phyloP scores from a whole-genome alignment of 2,113 vertebrate genomes.

The Pollimyrus isidori region DNA sequence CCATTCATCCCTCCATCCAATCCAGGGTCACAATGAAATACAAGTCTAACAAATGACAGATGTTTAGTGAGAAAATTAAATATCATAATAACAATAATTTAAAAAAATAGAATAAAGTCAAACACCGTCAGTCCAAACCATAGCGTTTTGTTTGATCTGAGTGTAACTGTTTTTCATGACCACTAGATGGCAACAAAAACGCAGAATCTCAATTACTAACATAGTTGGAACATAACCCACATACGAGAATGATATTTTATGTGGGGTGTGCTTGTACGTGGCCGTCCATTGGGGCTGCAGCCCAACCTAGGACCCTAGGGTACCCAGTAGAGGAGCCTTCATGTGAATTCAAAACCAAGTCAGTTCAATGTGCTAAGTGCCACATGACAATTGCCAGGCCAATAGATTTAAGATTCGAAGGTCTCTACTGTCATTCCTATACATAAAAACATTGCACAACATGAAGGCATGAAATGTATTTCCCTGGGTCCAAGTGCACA shows the following conservation, averaged over 20 bases:
- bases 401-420: background rate
- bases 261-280: background rate
- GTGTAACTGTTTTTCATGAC: background rate
- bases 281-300: background rate
- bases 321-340: background rate
- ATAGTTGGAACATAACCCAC: background rate
- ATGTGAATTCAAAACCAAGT: background rate
- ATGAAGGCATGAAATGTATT: background rate
- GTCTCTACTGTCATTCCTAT: background rate
- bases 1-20: background rate
- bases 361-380: background rate
- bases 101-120: background rate
- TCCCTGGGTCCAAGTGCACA: background rate
- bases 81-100: background rate
- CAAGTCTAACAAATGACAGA: background rate
- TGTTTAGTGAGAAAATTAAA: background rate
- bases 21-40: background rate
- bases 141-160: background rate
- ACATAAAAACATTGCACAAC: background rate
- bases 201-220: background rate
- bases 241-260: background rate
- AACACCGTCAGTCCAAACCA: background rate
- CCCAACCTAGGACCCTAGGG: background rate
- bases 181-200: background rate
- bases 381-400: background rate